Conservation (phyloP, 1,140 invertebrate species). For the Druon quercuslanigerum region DNA sequence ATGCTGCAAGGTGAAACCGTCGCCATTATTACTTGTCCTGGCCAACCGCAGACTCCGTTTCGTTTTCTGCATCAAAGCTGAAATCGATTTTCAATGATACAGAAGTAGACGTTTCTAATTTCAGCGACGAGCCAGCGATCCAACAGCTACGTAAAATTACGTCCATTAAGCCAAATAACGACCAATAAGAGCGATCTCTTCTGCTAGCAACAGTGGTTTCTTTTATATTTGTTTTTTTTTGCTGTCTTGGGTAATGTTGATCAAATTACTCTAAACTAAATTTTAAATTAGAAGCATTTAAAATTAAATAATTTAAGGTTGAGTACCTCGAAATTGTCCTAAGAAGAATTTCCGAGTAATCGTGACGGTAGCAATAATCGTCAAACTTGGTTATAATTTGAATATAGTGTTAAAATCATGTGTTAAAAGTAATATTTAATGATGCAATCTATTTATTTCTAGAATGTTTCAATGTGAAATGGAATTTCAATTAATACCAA, state of each 20-base stretch:
- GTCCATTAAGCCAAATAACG: slow-evolving; percentile 23
- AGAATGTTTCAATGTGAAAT: too few relatives aligned
- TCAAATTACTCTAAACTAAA: not conserved
- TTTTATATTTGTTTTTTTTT: not conserved
- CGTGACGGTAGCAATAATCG: too few relatives aligned
- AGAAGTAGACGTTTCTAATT: slow-evolving; percentile 44
- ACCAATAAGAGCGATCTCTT: slow-evolving; percentile 18
- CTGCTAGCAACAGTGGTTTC: not conserved
- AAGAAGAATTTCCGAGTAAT: too few relatives aligned
- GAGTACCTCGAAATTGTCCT: too few relatives aligned
- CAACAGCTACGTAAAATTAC: slow-evolving; percentile 26
- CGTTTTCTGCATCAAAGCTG: not conserved
- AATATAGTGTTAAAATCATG: too few relatives aligned
- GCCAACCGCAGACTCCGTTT: not conserved
- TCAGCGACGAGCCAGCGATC: slow-evolving; percentile 23
- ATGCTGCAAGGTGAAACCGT: not conserved
- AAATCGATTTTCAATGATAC: slow-evolving; percentile 44
- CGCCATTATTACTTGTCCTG: not conserved
- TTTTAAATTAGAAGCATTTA: not conserved
- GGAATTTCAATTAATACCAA: too few relatives aligned
- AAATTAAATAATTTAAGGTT: too few relatives aligned
- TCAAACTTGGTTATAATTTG: too few relatives aligned
- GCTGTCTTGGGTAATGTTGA: not conserved
- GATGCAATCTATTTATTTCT: too few relatives aligned
- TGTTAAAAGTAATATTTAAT: too few relatives aligned